Evolutionary conservation across 2,113 vertebrate species (phyloP), one percentile per base, ranked within the genome.

Genomic region (Dicentrarchus labrax): DNA sequence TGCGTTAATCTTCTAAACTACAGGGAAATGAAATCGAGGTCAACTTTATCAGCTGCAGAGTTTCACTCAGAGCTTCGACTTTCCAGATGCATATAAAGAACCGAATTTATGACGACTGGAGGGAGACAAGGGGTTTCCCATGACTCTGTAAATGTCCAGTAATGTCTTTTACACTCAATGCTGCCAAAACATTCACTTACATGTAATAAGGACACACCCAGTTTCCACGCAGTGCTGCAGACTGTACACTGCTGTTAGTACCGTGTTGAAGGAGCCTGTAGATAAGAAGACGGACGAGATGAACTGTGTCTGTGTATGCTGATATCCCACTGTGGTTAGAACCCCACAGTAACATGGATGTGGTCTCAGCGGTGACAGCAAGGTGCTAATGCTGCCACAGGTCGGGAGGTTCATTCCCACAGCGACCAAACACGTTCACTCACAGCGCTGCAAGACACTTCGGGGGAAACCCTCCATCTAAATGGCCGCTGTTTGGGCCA

Each of bases 81-180:
- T 64, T 85, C 73, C 81, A 83, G 50, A 30, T 57, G 41, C 57
- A 54, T 1, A 62, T 76, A 70, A 85, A 80, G 48, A n/a, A 43
- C 13, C 5, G 4, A 36, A 43, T 74, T 70, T 56, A 85, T 65
- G 65, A 80, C 4, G 1, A 50, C 56, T 69, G 57, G 6, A 60
- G 19, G 41, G 43, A 75, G 68, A 75, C 76, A 0, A 48, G 56
- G 70, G 76, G 83, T n/a, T 75, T 80, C 77, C 77, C 83, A 5
- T 36, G 65, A 65, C 65, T 72, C 60, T 71, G 56, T 70, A 45
- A 70, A 76, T 2, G 72, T 75, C 50, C 71, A 79, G 56, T 30
- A 64, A 79, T 61, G 69, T 68, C 39, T 50, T 36, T 79, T 36
- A 70, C 30, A 64, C 50, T 56, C 19, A 19, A 0, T 4, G 48